phyloP scores from a whole-genome alignment of 2,113 vertebrate species.

The Myrmecobius fasciatus region DNA sequence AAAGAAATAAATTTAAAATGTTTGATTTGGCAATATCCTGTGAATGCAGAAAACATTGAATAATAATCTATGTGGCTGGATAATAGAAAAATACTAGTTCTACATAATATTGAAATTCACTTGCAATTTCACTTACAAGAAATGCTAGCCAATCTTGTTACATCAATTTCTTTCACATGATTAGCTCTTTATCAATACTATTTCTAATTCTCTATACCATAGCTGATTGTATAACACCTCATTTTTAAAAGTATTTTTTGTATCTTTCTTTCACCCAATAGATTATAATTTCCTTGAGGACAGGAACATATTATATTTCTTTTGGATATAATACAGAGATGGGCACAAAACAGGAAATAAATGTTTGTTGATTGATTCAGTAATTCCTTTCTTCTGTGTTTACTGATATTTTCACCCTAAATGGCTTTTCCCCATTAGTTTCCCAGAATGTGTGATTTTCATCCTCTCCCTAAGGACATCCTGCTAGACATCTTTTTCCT shows the following conservation, averaged over 20 bases:
- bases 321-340: background rate
- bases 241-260: background rate
- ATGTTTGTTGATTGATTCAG: background rate
- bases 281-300: background rate
- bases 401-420: background rate
- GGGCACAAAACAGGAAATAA: background rate
- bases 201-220: background rate
- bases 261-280: constrained; percentile 37
- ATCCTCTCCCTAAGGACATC: background rate
- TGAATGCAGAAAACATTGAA: constrained; percentile 20
- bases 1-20: background rate
- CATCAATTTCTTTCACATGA: background rate
- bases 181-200: background rate
- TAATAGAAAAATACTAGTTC: constrained; percentile 24
- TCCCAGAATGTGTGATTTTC: background rate
- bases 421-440: background rate
- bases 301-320: background rate
- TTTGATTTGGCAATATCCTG: constrained; percentile 62
- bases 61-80: constrained; percentile 48
- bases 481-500: background rate
- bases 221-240: background rate
- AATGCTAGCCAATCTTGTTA: constrained; percentile 15
- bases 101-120: background rate
- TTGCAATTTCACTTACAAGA: background rate
- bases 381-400: background rate